A percentile compares a stretch with the other conserved stretches of the same genome.
Conservation (phyloP, 2,797 vertebrate genomes). For the Enteromius anoplus region DNA sequence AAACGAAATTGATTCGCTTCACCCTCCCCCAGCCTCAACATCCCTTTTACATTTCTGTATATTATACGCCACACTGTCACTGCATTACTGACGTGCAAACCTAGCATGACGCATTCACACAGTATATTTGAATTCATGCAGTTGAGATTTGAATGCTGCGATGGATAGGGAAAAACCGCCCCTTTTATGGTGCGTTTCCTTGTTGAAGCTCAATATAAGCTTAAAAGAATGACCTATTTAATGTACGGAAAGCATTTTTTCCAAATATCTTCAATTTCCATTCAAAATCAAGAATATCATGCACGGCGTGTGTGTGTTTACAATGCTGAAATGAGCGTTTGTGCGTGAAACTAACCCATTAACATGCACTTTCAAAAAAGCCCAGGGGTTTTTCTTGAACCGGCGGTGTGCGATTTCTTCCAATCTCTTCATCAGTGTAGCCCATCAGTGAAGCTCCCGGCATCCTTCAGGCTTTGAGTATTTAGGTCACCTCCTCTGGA, state of each 20-base stretch:
- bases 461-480: constrained; percentile 42
- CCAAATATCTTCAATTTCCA: neutral
- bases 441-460: constrained; percentile 38
- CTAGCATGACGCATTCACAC: neutral
- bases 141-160: neutral
- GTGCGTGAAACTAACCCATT: neutral
- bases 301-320: neutral
- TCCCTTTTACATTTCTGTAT: neutral
- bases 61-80: neutral
- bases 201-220: neutral
- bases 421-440: constrained; percentile 9
- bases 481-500: constrained; percentile 36
- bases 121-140: neutral
- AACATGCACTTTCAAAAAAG: neutral
- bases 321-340: neutral
- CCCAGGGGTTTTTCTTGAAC: constrained; percentile 13
- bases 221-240: no score
- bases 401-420: constrained; percentile 11
- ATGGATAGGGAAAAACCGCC: neutral
- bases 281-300: neutral
- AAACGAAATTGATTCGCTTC: neutral
- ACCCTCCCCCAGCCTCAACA: neutral
- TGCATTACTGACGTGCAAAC: neutral
- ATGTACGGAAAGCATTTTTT: neutral
- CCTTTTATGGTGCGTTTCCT: neutral